Base-by-base conservation (phyloP, 1,140 invertebrate species). In the Cotesia chilonis region DNA sequence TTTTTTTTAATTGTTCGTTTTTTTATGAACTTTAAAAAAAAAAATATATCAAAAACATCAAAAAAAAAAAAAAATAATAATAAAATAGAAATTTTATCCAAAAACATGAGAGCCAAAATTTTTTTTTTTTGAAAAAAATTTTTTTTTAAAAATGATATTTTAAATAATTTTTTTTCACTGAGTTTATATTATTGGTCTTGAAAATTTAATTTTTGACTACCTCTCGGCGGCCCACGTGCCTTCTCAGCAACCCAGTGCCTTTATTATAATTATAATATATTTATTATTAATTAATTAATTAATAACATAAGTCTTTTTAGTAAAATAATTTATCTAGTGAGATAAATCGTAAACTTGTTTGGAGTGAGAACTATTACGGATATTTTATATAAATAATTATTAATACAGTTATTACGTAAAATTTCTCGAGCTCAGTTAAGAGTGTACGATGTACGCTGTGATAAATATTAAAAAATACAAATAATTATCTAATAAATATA, bases 391-490 rank as follows among this genome's bases (percentile, higher is more conserved):
- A 20, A 20, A 17, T 20, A 59, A 55, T 59, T 59, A 20, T 28
- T 9, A 14, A 14, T 37, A 47, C 37, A 60, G 65, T 63, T 38
- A 54, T 10, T 55, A 55, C 54, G 17, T 20, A 59, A 71, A 60
- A 68, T 74, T 66, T 71, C 68, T 71, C 38, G 67, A 73, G 68
- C 75, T 77, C 72, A 75, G 72, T 73, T 61, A 78, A 70, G 76
- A 74, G 75, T 75, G 77, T 77, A 80, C 76, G 67, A 64, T 77
- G 81, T 83, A 81, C 79, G 82, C 80, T 83, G 83, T 84, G 84
- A 85, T 84, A 84, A 37, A 75, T 52, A 76, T 73, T 61, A 76
- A 71, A 71, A 74, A 71, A 71, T 71, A 75, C 69, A 73, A 75
- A 73, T 75, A 69, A 73, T 63, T 72, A 72, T 64, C 36, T 68